phyloP scores from a whole-genome alignment of 1,140 invertebrate genomes.

The Octopus sinensis region DNA sequence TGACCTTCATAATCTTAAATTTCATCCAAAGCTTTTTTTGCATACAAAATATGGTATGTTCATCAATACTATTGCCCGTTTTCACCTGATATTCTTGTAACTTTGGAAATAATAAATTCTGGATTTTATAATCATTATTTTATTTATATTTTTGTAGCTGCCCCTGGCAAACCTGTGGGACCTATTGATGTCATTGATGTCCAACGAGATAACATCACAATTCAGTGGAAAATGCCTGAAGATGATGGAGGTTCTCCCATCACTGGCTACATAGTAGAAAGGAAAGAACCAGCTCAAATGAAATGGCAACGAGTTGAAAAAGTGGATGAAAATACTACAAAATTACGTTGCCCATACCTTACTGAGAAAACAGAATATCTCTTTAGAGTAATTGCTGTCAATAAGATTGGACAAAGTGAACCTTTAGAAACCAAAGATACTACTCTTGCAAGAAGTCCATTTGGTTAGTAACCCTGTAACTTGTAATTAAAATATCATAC shows the following conservation, averaged over 20 bases:
- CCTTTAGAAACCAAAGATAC: conserved; percentile 83
- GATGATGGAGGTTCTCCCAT: conserved; percentile 96
- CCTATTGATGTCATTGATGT: conserved; percentile 64
- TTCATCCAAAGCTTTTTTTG: too few relatives aligned
- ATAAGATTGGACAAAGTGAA: conserved; percentile 82
- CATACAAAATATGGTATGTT: too few relatives aligned
- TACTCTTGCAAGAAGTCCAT: conserved; percentile 78
- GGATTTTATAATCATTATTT: too few relatives aligned
- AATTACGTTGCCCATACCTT: conserved; percentile 70
- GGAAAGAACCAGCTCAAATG: conserved; percentile 68
- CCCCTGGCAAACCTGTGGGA: conserved; percentile 28
- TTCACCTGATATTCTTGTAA: too few relatives aligned
- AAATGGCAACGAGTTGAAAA: conserved; percentile 76
- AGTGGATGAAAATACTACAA: conserved; percentile 61
- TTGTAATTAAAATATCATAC: too few relatives aligned
- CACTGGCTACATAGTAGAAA: conserved; percentile 90
- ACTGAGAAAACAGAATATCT: conserved; percentile 64
- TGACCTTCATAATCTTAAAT: too few relatives aligned
- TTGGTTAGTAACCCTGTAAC: conserved; percentile 58
- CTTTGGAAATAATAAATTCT: too few relatives aligned
- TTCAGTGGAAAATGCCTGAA: conserved; percentile 93
- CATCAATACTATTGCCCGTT: too few relatives aligned
- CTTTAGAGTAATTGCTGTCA: conserved; percentile 76
- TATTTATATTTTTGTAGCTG: conserved; percentile 14
- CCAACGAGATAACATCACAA: conserved; percentile 70